A percentile compares a stretch with the other conserved stretches of the same genome.
These are phyloP conservation scores for Siphamia tubifer DNA, from an alignment of 2,113 vertebrate species.

Conservation along the genomic window DNA sequence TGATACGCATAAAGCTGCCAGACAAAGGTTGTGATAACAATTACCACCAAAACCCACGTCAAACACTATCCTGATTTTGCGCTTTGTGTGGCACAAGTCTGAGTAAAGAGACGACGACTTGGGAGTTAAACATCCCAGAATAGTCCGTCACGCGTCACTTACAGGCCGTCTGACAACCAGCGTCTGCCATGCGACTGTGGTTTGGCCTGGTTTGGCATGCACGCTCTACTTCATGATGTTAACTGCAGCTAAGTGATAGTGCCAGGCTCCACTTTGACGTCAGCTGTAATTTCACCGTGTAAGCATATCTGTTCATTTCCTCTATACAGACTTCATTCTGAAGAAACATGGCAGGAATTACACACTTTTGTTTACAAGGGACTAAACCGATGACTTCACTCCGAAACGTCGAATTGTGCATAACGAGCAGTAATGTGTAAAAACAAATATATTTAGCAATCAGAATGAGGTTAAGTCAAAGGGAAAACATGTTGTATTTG, in stretches of 20 bases:
- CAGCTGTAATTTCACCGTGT: constrained; percentile 60
- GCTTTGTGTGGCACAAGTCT: constrained; percentile 1
- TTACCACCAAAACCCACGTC: constrained; percentile 17
- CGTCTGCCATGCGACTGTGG: constrained; percentile 61
- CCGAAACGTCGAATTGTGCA: background rate
- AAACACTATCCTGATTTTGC: background rate
- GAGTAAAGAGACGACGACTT: constrained; percentile 12
- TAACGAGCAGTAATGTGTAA: background rate
- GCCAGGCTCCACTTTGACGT: constrained; percentile 58
- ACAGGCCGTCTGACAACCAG: constrained; percentile 46
- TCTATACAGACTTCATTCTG: constrained; percentile 19
- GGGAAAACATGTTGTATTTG: constrained; percentile 27
- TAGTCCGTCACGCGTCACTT: constrained; percentile 36
- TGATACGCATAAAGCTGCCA: too few species aligned
- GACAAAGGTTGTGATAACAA: background rate
- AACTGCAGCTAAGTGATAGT: constrained; percentile 44
- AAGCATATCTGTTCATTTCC: constrained; percentile 61
- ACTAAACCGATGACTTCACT: constrained; percentile 40
- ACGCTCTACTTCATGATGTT: constrained; percentile 45
- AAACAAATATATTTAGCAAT: constrained; percentile 2
- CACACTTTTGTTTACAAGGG: constrained; percentile 45
- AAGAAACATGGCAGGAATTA: constrained; percentile 23
- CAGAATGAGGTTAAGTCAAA: background rate
- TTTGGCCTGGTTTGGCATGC: constrained; percentile 31
- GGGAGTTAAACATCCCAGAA: background rate